Conservation (phyloP, 2,797 vertebrate species). For the Eutrigla gurnardus region DNA sequence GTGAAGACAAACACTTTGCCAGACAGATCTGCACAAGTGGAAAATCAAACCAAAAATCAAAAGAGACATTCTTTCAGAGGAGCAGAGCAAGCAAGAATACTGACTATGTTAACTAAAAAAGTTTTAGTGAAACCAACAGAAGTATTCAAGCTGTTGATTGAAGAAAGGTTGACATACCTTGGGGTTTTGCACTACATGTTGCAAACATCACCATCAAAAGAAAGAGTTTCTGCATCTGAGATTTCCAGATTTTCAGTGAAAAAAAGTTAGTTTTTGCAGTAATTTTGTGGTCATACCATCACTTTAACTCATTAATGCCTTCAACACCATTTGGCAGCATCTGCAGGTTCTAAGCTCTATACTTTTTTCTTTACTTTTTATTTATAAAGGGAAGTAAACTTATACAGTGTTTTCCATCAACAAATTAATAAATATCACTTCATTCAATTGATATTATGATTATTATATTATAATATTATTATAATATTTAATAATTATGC, state of each 20-base stretch:
- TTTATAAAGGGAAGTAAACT: neutral
- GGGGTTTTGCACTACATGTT: constrained; percentile 18
- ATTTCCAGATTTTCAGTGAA: neutral
- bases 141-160: neutral
- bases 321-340: neutral
- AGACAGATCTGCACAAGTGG: constrained; percentile 40
- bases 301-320: neutral
- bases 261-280: neutral
- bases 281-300: neutral
- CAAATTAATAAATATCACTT: neutral
- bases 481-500: neutral
- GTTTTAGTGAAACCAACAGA: neutral
- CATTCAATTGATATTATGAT: neutral
- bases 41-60: neutral
- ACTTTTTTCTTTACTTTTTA: no score
- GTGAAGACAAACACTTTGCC: constrained; percentile 55
- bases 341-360: neutral
- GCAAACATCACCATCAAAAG: constrained; percentile 35
- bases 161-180: constrained; percentile 22
- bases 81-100: neutral
- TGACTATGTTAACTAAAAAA: neutral
- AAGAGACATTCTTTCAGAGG: neutral
- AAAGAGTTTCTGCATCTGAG: constrained; percentile 58
- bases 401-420: neutral
- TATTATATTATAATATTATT: no score